Percentiles rank a stretch among this genome's conserved stretches.
phyloP scores from a whole-genome alignment of 1,140 invertebrate genomes.

The Globodera rostochiensis region DNA sequence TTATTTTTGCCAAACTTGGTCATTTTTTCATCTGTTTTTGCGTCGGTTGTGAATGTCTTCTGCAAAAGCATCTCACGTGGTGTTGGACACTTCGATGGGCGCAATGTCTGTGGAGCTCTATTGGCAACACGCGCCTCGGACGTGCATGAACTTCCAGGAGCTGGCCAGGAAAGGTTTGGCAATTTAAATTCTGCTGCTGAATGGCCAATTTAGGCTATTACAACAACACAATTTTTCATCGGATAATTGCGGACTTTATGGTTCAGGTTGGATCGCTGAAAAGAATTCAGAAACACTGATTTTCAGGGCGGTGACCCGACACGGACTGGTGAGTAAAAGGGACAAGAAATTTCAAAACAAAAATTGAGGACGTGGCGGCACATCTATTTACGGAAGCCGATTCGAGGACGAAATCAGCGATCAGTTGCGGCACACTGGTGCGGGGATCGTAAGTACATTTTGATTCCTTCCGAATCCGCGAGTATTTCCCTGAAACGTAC shows the following conservation, averaged over 20 bases:
- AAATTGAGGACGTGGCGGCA: slow-evolving; percentile 80
- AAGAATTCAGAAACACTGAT: slow-evolving; percentile 62
- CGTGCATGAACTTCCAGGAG: slow-evolving; percentile 21
- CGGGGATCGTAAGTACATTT: slow-evolving; percentile 70
- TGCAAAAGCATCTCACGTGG: slow-evolving; percentile 19
- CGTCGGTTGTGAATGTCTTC: slow-evolving; percentile 9
- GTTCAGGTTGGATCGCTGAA: slow-evolving; percentile 69
- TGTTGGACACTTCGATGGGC: slow-evolving; percentile 41
- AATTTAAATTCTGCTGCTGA: not conserved
- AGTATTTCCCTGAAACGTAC: not conserved
- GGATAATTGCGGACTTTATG: slow-evolving; percentile 95
- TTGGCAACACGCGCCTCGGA: slow-evolving; percentile 42
- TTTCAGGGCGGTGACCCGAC: slow-evolving; percentile 91
- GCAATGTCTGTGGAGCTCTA: slow-evolving; percentile 36
- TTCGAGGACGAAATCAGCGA: slow-evolving; percentile 94
- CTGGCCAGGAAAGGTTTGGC: slow-evolving; percentile 2
- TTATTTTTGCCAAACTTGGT: not conserved
- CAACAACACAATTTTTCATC: slow-evolving; percentile 91
- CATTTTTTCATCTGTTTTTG: not conserved
- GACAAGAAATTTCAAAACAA: not conserved
- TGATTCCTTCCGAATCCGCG: not conserved
- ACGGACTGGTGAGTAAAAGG: slow-evolving; percentile 75
- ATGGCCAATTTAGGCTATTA: slow-evolving; percentile 82
- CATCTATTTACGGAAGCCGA: slow-evolving; percentile 87
- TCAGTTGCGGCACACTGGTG: slow-evolving; percentile 90